phyloP scores from a whole-genome alignment of 2,797 vertebrate species.

The Alauda arvensis region DNA sequence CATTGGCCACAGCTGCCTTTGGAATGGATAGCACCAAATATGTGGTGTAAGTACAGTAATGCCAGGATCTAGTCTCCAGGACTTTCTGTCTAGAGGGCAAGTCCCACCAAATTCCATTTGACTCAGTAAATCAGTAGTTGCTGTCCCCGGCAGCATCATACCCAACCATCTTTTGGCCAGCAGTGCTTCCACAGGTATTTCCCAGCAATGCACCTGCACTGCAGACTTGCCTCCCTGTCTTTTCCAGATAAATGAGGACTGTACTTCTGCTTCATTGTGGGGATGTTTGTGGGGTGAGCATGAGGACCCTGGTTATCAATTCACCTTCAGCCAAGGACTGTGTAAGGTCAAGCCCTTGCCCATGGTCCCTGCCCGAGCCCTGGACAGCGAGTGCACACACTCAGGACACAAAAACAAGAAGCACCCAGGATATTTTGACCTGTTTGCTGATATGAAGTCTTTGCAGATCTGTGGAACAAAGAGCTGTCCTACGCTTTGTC shows the following conservation, averaged over 20 bases:
- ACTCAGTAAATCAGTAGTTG: not conserved
- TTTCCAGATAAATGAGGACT: not conserved
- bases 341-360: not conserved
- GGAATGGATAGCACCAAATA: not conserved
- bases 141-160: not conserved
- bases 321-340: not conserved
- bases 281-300: accelerated
- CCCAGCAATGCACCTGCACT: not conserved
- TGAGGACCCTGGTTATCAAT: not conserved
- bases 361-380: accelerated
- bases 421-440: not conserved
- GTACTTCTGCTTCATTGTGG: not conserved
- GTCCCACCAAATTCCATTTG: not conserved
- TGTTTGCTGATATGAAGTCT: not conserved
- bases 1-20: not conserved
- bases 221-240: not conserved
- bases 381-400: accelerated
- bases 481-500: not conserved
- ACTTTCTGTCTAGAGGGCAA: not conserved
- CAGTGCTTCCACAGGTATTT: not conserved
- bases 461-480: not conserved
- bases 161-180: not conserved
- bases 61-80: not conserved
- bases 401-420: not conserved
- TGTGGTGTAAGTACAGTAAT: not conserved